These are phyloP conservation scores for Zaprionus inermis DNA, from an alignment of 1,140 invertebrate genomes.

Conservation along the genomic window DNA sequence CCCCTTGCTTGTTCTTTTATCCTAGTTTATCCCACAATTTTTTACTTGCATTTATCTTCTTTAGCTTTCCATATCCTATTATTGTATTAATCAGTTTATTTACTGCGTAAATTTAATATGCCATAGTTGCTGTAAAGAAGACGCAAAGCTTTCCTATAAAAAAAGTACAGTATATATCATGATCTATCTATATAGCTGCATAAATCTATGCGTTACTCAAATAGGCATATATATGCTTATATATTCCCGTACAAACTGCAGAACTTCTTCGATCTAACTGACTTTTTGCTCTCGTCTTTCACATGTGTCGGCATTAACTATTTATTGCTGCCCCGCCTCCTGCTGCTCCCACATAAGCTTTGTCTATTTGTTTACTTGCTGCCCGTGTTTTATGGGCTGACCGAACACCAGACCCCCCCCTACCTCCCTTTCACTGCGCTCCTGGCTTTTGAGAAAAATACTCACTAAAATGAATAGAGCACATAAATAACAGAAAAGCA, in stretches of 20 bases:
- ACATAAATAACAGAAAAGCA: slow-evolving; percentile 40
- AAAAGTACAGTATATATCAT: no score
- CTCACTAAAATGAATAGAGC: slow-evolving; percentile 40
- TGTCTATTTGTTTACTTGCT: slow-evolving; percentile 20
- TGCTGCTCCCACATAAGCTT: not conserved
- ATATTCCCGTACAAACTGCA: not conserved
- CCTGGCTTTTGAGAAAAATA: slow-evolving; percentile 34
- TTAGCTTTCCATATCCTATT: no score
- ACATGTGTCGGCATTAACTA: slow-evolving; percentile 2
- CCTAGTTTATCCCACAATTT: no score
- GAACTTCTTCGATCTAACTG: not conserved
- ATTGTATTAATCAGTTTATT: no score
- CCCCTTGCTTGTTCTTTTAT: no score
- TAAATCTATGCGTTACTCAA: no score
- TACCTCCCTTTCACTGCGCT: not conserved
- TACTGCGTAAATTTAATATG: no score
- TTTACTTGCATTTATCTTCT: no score
- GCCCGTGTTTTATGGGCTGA: slow-evolving; percentile 9
- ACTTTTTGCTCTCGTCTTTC: not conserved
- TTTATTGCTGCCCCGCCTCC: not conserved
- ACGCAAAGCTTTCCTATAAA: no score
- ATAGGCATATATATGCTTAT: not conserved
- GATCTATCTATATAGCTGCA: no score
- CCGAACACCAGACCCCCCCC: not conserved
- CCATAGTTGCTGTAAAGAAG: no score